Evolutionary conservation across 2,888 invertebrate genomes (phyloP).

Genomic region (Nephrocerus scutellatus): DNA sequence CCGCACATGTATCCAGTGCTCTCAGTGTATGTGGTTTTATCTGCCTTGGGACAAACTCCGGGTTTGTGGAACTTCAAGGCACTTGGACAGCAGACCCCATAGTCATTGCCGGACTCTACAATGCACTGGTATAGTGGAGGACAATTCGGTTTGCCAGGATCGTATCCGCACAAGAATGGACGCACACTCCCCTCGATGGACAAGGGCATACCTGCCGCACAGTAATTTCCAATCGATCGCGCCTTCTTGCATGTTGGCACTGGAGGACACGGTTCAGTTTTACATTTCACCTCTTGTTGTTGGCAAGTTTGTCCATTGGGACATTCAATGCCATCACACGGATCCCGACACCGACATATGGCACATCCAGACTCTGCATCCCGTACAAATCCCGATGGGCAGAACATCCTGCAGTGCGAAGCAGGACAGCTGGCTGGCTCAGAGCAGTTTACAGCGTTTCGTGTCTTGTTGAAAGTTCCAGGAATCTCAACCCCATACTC

Average conservation of each 20-base stretch:
- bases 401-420: conserved; percentile 79
- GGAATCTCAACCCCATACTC: conserved; percentile 69
- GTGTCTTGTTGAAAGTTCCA: conserved; percentile 56
- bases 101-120: conserved; percentile 73
- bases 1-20: conserved; percentile 53
- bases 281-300: conserved; percentile 69
- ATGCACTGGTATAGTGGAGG: conserved; percentile 75
- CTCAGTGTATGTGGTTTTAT: conserved; percentile 43
- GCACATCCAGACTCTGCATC: conserved; percentile 65
- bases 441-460: conserved; percentile 31
- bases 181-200: conserved; percentile 65
- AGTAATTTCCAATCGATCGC: conserved; percentile 67
- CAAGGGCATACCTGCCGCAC: conserved; percentile 68
- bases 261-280: conserved; percentile 74
- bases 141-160: conserved; percentile 74
- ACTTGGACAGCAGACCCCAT: conserved; percentile 81
- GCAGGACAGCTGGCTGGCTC: conserved; percentile 65
- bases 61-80: conserved; percentile 69
- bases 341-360: conserved; percentile 73
- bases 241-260: conserved; percentile 77
- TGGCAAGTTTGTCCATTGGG: conserved; percentile 71
- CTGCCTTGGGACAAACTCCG: conserved; percentile 63
- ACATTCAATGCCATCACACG: conserved; percentile 68
- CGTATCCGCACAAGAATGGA: conserved; percentile 75
- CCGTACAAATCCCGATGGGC: conserved; percentile 72